A percentile compares a stretch with the other conserved stretches of the same genome.
phyloP scores from a whole-genome alignment of 2,113 vertebrate species.

The Pollachius pollachius region DNA sequence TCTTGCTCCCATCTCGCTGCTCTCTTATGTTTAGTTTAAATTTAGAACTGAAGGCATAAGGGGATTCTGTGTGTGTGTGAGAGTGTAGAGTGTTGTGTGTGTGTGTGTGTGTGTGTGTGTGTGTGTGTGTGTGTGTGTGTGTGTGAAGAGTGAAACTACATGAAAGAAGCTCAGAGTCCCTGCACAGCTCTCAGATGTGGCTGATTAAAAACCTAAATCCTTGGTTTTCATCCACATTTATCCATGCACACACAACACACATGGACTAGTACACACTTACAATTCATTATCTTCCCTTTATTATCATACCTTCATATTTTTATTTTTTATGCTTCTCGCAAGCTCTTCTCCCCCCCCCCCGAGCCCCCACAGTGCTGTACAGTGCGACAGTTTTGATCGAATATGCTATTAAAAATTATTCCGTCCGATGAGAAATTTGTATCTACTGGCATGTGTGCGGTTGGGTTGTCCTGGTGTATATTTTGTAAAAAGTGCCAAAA shows the following conservation, averaged over 20 bases:
- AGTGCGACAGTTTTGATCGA: no score
- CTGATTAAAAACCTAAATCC: constrained; percentile 71
- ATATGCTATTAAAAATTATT: no score
- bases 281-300: not conserved
- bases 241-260: constrained; percentile 10
- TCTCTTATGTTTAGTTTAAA: constrained; percentile 71
- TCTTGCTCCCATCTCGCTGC: constrained; percentile 45
- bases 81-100: constrained; percentile 10
- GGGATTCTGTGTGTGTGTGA: constrained; percentile 43
- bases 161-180: constrained; percentile 68
- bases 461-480: no score
- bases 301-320: constrained; percentile 23
- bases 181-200: constrained; percentile 65
- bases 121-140: constrained; percentile 16
- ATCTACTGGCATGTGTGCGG: no score
- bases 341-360: not conserved
- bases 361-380: no score
- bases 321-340: constrained; percentile 13
- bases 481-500: no score
- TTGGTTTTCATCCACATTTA: constrained; percentile 64
- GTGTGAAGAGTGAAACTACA: constrained; percentile 28
- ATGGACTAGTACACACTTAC: constrained; percentile 7
- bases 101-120: constrained; percentile 23
- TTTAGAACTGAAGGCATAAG: constrained; percentile 72
- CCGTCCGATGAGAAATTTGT: no score